Evolutionary conservation across 2,888 invertebrate genomes (phyloP).

Genomic region (Platycnemis pennipes): DNA sequence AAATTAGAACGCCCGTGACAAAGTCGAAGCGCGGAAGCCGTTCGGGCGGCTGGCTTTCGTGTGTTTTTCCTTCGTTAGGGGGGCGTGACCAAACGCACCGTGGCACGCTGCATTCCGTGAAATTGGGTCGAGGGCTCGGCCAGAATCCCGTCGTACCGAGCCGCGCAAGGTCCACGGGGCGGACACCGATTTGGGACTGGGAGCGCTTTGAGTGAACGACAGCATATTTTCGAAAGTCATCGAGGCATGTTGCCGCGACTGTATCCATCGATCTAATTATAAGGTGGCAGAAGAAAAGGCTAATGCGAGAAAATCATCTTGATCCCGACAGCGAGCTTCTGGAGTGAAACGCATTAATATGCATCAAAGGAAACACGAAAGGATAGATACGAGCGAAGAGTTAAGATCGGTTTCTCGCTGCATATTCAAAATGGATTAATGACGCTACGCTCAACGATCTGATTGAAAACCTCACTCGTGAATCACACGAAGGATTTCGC

Average conservation of each 20-base stretch:
- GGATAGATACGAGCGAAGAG: neutral
- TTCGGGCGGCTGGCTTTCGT: neutral
- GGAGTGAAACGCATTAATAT: too few relatives aligned
- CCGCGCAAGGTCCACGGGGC: neutral
- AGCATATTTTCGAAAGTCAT: neutral
- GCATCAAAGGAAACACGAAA: too few relatives aligned
- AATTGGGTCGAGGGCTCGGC: neutral
- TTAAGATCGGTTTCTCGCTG: neutral
- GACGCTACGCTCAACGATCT: neutral
- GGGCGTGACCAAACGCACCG: neutral
- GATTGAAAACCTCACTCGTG: neutral
- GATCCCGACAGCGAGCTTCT: neutral
- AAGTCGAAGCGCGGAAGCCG: neutral
- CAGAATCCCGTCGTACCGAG: neutral
- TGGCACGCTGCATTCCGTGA: neutral
- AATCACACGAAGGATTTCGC: neutral
- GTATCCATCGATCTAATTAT: neutral
- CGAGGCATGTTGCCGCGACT: neutral
- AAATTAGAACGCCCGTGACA: neutral
- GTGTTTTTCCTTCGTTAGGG: neutral
- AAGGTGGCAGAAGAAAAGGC: neutral
- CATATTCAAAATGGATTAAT: neutral
- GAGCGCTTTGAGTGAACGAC: neutral
- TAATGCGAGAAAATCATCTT: neutral
- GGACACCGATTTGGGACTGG: neutral